Evolutionary conservation across 1,140 invertebrate genomes (phyloP).

Genomic region (Neodiprion fabricii): DNA sequence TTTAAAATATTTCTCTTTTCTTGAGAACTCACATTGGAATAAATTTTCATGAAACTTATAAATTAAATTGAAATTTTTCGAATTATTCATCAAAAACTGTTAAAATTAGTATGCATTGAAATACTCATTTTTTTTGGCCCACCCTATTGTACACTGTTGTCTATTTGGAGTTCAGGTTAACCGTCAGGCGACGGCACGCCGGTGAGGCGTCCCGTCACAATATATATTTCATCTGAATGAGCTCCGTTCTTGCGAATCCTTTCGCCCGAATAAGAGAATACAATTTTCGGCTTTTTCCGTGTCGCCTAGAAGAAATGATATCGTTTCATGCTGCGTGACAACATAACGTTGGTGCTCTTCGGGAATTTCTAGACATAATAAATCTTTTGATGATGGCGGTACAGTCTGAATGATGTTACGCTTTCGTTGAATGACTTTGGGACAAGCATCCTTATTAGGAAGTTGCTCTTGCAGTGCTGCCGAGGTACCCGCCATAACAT

Average conservation of each 20-base stretch:
- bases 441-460: neutral
- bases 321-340: constrained; percentile 6
- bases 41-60: too few species aligned
- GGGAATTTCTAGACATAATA: neutral
- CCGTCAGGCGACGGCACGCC: too few species aligned
- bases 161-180: too few species aligned
- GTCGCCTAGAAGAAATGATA: constrained; percentile 17
- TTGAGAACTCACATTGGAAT: too few species aligned
- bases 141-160: too few species aligned
- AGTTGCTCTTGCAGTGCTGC: constrained; percentile 13
- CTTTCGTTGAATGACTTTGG: constrained; percentile 16
- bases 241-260: constrained; percentile 19
- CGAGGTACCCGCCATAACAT: constrained; percentile 11
- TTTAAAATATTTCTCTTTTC: too few species aligned
- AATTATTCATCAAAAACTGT: too few species aligned
- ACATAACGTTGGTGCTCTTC: constrained; percentile 12
- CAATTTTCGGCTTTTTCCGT: constrained; percentile 12
- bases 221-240: constrained; percentile 3
- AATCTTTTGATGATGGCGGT: constrained; percentile 12
- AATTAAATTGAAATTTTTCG: too few species aligned
- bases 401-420: constrained; percentile 12
- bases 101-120: too few species aligned
- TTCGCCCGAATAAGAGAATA: constrained; percentile 20
- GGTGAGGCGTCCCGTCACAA: too few species aligned
- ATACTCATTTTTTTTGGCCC: too few species aligned